Percentiles rank a stretch among this genome's conserved stretches.
Conservation (phyloP, 2,113 vertebrate species). For the Passer domesticus region DNA sequence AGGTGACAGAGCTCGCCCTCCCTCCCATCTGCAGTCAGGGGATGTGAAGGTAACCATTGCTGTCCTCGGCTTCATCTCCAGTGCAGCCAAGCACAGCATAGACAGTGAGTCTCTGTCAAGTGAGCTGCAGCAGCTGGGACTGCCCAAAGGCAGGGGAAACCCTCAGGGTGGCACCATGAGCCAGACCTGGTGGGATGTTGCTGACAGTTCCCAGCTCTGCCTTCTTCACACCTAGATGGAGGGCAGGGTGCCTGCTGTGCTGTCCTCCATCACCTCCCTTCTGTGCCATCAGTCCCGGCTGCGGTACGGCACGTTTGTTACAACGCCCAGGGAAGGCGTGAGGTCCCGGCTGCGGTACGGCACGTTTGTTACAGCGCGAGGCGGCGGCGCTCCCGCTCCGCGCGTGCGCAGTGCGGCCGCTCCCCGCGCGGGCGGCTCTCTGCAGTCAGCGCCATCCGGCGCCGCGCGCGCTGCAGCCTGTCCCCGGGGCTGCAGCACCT, state of each 20-base stretch:
- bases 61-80: conserved; percentile 90
- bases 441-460: no score
- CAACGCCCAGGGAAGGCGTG: no score
- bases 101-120: conserved; percentile 91
- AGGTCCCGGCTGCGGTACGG: no score
- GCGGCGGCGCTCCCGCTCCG: no score
- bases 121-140: conserved; percentile 93
- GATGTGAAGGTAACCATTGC: conserved; percentile 93
- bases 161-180: fast-evolving
- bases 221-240: neutral
- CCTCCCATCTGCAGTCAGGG: conserved; percentile 56
- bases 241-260: no score
- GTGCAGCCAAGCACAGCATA: conserved; percentile 89
- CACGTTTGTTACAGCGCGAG: no score
- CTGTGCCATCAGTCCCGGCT: fast-evolving
- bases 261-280: neutral
- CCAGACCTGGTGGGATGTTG: neutral
- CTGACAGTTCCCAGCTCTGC: neutral
- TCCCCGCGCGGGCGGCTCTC: no score
- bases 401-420: no score
- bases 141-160: conserved; percentile 84
- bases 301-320: no score
- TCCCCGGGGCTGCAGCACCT: no score
- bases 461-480: no score
- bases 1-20: neutral